Base-by-base conservation (phyloP, 2,113 vertebrate genomes). In the Ochotona princeps region DNA sequence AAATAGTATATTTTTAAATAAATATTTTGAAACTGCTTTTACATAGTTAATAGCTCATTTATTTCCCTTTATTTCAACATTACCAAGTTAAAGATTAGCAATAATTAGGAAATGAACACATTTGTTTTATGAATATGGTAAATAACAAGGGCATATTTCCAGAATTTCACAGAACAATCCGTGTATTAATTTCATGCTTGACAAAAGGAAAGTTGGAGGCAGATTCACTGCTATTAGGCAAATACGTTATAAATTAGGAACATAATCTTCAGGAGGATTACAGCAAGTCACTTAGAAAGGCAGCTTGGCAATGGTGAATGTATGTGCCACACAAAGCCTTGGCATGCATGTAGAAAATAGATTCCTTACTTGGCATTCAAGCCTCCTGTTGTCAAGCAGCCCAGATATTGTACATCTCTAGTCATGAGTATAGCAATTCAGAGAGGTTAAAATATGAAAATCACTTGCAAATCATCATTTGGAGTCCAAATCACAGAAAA, bases 251-350 rank as follows among this genome's bases (percentile, higher is more conserved):
- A 93, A 95, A 90, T 96, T 90, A 87, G 79, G 65, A 60, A 83
- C 81, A 95, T 80, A 73, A 28, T 92, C 78, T 92, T 8, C 47
- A 70, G 85, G 95, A 30, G 89, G 84, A 94, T 95, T 93, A 96
- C 86, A 92, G 93, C 79, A 95, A 92, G 0, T 92, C 76, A 91
- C 65, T 95, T 78, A 95, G 83, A 96, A 96, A 95, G 47, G n/a
- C 3, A 70, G 47, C 18, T 87, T 92, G 80, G 38, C 66, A 83
- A 73, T 93, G 76, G 88, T 44, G 91, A 96, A 25, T 32, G 0
- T 28, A 83, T 75, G 78, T 89, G 73, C 83, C 11, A 79, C 35
- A 80, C 8, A 75, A 49, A 20, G 79, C 13, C 67, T 44, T 90
- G 92, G 67, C 96, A 49, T 75, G 4, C 95, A 89, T 83, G 92